Percentiles rank a stretch among this genome's conserved stretches.
phyloP scores from a whole-genome alignment of 2,888 invertebrate species.

The Melipona bicolor region DNA sequence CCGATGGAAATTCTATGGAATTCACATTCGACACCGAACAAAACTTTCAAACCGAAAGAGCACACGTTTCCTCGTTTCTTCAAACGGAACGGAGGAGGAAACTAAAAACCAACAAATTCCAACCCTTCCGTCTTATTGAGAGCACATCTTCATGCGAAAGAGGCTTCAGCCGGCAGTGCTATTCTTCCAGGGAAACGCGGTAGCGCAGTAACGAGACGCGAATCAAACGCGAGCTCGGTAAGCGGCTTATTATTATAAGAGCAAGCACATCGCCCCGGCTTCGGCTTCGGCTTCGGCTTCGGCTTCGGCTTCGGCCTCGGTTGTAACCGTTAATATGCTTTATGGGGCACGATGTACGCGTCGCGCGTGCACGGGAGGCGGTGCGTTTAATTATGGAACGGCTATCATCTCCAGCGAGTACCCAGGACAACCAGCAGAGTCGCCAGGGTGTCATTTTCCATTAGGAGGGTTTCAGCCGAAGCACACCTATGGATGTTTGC shows the following conservation, averaged over 20 bases:
- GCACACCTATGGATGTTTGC: constrained; percentile 68
- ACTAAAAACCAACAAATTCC: neutral
- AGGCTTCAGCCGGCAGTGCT: neutral
- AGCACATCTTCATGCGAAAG: neutral
- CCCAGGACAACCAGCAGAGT: constrained; percentile 51
- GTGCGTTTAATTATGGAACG: constrained; percentile 61
- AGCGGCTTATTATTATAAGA: constrained; percentile 48
- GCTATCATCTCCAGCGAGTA: constrained; percentile 54
- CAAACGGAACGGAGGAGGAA: neutral
- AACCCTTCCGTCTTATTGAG: neutral
- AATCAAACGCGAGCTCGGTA: constrained; percentile 34
- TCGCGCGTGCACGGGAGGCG: neutral
- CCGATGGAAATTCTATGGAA: no score
- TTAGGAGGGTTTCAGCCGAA: constrained; percentile 61
- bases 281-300: neutral
- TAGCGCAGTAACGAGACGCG: neutral
- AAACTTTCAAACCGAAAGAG: neutral
- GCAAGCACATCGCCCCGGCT: constrained; percentile 16
- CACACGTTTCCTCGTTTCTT: neutral
- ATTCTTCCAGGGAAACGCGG: neutral
- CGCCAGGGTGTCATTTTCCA: constrained; percentile 69
- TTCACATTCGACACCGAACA: no score
- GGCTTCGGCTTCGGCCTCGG: constrained; percentile 3
- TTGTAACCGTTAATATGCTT: constrained; percentile 51
- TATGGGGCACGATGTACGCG: constrained; percentile 27